phyloP scores from a whole-genome alignment of 2,888 invertebrate species.

The Synergus laeviventris region DNA sequence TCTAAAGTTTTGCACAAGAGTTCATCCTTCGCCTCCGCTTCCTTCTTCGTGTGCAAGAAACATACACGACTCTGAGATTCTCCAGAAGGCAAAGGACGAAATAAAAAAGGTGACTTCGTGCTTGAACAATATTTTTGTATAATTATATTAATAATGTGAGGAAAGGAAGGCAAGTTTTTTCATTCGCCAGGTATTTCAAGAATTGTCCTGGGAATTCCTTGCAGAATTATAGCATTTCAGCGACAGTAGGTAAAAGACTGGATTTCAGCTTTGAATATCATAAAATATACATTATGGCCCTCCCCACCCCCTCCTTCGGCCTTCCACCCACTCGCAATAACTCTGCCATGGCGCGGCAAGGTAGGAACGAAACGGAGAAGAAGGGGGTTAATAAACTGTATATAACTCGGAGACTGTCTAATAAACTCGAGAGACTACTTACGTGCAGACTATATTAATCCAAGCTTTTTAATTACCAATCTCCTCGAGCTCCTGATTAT shows the following conservation, averaged over 20 bases:
- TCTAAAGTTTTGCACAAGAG: conserved; percentile 66
- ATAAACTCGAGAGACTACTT: conserved; percentile 44
- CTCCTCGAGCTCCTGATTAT: conserved; percentile 40
- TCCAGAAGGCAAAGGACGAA: background rate
- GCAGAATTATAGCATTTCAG: background rate
- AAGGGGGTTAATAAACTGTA: conserved; percentile 37
- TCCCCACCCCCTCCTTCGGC: background rate
- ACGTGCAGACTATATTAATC: conserved; percentile 41
- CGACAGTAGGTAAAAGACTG: background rate
- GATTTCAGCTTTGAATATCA: conserved; percentile 13
- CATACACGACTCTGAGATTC: background rate
- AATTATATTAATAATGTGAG: conserved; percentile 3
- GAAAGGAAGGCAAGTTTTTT: background rate
- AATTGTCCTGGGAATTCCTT: background rate
- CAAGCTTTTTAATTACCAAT: conserved; percentile 47
- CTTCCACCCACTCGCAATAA: conserved; percentile 24
- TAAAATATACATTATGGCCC: conserved; percentile 1
- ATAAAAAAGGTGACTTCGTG: background rate
- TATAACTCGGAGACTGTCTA: conserved; percentile 42
- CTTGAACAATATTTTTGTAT: background rate
- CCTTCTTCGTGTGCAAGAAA: conserved; percentile 36
- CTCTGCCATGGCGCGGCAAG: background rate
- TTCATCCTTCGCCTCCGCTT: conserved; percentile 49
- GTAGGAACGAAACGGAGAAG: conserved; percentile 1
- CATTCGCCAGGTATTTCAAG: background rate